Evolutionary conservation across 2,797 vertebrate genomes (phyloP).

Genomic region (Helostoma temminkii): DNA sequence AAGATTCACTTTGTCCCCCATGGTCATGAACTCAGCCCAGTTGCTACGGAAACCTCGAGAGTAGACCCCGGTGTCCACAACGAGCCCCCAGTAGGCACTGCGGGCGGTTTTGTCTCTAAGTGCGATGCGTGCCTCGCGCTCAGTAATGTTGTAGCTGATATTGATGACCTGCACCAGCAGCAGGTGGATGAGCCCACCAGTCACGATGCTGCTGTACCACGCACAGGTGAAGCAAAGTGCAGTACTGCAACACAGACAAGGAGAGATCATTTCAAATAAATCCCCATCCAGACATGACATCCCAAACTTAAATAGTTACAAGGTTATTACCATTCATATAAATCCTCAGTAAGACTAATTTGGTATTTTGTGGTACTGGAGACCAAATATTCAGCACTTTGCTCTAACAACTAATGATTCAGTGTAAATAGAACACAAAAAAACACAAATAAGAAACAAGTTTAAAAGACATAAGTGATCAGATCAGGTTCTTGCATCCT

Average conservation of each 20-base stretch:
- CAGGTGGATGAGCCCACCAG: constrained; percentile 91
- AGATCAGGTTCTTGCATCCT: neutral
- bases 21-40: constrained; percentile 92
- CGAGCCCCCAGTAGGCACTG: constrained; percentile 87
- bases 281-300: neutral
- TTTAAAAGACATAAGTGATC: constrained; percentile 3
- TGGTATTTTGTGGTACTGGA: no score
- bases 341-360: no score
- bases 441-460: neutral
- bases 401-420: neutral
- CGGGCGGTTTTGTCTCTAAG: constrained; percentile 88
- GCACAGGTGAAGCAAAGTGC: constrained; percentile 96
- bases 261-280: neutral
- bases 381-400: no score
- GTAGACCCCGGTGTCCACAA: constrained; percentile 90
- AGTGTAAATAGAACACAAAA: neutral
- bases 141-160: constrained; percentile 95
- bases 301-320: neutral
- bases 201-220: constrained; percentile 96
- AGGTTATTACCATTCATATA: no score
- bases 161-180: constrained; percentile 93
- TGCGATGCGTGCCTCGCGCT: constrained; percentile 91
- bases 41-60: constrained; percentile 89
- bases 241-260: constrained; percentile 80
- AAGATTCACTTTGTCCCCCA: constrained; percentile 65